Percentiles rank a stretch among this genome's conserved stretches.
Conservation (phyloP, 2,888 invertebrate species). For the Cantharis rustica region DNA sequence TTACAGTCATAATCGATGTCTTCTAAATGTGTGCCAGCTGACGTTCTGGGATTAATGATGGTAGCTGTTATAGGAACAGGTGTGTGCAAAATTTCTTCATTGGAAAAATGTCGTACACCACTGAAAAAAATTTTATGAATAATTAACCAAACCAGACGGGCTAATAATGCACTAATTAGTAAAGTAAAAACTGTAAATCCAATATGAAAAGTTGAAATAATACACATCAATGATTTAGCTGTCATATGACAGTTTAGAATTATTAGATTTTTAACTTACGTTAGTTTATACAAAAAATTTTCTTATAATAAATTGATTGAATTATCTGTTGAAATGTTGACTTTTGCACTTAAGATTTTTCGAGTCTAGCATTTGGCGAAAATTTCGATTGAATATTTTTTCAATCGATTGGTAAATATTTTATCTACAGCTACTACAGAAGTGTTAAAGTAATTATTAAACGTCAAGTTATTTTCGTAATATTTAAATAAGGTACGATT, state of each 20-base stretch:
- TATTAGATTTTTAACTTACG: neutral
- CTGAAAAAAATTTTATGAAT: neutral
- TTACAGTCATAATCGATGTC: conserved; percentile 27
- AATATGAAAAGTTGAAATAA: neutral
- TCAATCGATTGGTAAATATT: neutral
- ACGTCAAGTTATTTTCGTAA: neutral
- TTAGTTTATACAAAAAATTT: neutral
- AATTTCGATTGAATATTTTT: neutral
- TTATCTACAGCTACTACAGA: neutral
- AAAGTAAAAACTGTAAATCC: neutral
- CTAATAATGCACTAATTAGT: neutral
- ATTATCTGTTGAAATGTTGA: neutral
- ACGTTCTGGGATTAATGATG: neutral
- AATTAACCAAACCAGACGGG: neutral
- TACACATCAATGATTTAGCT: neutral
- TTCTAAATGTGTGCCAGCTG: neutral
- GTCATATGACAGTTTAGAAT: neutral
- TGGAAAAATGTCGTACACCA: neutral
- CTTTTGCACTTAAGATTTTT: neutral
- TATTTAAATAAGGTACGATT: neutral
- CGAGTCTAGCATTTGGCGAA: neutral
- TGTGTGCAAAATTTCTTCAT: neutral
- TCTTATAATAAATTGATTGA: neutral
- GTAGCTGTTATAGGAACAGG: neutral
- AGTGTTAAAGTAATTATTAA: neutral